Percentiles rank a stretch among this genome's conserved stretches.
phyloP scores from a whole-genome alignment of 2,888 invertebrate genomes.

The Atrina japonica region DNA sequence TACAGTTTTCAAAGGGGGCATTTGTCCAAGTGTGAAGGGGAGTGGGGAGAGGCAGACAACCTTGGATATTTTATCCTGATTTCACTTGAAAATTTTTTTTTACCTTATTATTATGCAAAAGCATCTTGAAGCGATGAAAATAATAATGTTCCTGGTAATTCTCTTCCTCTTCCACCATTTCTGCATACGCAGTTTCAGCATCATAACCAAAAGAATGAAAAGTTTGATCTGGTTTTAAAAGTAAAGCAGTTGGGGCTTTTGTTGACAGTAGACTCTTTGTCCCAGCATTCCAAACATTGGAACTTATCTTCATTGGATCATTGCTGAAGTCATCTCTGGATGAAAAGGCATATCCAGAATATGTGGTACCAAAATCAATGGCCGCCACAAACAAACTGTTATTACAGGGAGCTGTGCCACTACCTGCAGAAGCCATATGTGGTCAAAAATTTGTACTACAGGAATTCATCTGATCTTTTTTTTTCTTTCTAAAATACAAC shows the following conservation, averaged over 20 bases:
- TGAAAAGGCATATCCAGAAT: conserved; percentile 35
- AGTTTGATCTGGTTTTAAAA: conserved; percentile 17
- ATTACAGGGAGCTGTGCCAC: conserved; percentile 4
- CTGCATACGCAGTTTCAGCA: conserved; percentile 23
- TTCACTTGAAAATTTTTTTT: neutral
- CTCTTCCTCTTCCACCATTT: conserved; percentile 26
- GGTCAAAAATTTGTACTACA: too few species aligned
- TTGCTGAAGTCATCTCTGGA: conserved; percentile 18
- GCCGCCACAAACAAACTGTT: conserved; percentile 30
- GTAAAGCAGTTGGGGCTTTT: conserved; percentile 30
- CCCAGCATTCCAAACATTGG: conserved; percentile 35
- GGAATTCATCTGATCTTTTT: too few species aligned
- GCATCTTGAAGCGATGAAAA: conserved; percentile 36
- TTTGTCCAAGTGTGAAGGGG: too few species aligned
- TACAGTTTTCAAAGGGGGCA: too few species aligned
- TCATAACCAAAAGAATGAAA: conserved; percentile 31
- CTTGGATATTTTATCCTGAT: too few species aligned
- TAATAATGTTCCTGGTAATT: conserved; percentile 22
- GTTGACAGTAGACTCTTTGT: conserved; percentile 10
- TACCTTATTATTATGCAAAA: conserved; percentile 32
- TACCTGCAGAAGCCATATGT: conserved; percentile 12
- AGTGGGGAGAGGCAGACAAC: too few species aligned
- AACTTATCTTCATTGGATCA: conserved; percentile 13
- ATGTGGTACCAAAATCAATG: conserved; percentile 36
- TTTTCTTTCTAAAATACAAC: too few species aligned